Base-by-base conservation (phyloP, 2,797 vertebrate species). In the Myotis pilosus region DNA sequence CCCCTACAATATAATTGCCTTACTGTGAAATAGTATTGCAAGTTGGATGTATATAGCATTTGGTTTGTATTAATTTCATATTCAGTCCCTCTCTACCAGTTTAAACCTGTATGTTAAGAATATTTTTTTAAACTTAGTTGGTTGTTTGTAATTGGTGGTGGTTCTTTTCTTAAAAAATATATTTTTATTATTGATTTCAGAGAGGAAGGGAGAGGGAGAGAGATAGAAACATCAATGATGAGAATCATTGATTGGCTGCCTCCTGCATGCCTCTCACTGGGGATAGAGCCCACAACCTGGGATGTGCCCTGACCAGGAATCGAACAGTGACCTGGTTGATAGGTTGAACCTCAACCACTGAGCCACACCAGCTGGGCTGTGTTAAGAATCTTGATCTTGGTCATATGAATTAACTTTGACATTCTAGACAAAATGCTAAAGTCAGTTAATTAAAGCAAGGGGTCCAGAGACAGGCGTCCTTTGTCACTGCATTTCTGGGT, bases 361-460 rank as follows among this genome's bases (percentile, higher is more conserved):
- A 62, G 28, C 60, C 60, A 30, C 2, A 28, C 60, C 12, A 62
- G 60, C 60, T 5, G 2, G 60, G 28, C 60, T 75, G 5, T 87
- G 13, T 87, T 87, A 87, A 60, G 64, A 92, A 68, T 94, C 64
- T 83, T 88, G 38, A 68, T 57, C 7, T 89, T 82, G n/a, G 10
- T 83, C n/a, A 86, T 91, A 51, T 66, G 75, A 47, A 49, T 66
- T 78, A 81, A 36, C 36, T 57, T 79, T 41, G 64, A 69, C 75
- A 82, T 93, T 88, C 44, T 38, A 76, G 47, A 53, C 62, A 75
- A 68, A 88, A 76, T 74, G 55, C 41, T 83, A 2, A 57, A 51
- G 15, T 47, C 47, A 55, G 1, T n/a, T 49, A 51, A 49, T 69
- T 71, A 92, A 76, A 90, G 55, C 51, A 69, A 80, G 23, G 5